These are phyloP conservation scores for Myotis planiceps DNA, from an alignment of 2,797 vertebrate genomes.

Conservation along the genomic window DNA sequence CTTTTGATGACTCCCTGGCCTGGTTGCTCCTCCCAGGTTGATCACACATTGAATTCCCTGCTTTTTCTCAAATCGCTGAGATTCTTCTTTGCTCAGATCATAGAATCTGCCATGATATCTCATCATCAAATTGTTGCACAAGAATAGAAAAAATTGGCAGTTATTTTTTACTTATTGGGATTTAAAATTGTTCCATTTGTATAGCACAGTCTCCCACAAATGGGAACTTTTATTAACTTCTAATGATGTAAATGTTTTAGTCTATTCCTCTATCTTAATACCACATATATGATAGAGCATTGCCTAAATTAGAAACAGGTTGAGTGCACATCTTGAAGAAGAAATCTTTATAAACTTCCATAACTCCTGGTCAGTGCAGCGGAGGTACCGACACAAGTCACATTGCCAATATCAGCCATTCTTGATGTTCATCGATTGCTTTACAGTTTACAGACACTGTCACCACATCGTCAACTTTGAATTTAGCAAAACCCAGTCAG, in stretches of 20 bases:
- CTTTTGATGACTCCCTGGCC: not conserved
- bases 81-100: not conserved
- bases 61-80: not conserved
- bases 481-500: not conserved
- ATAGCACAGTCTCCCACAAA: not conserved
- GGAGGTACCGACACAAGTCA: not conserved
- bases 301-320: not conserved
- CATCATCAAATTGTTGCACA: not conserved
- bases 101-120: not conserved
- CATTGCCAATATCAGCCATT: not conserved
- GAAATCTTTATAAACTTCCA: not conserved
- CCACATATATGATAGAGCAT: not conserved
- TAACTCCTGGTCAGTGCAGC: too few relatives aligned
- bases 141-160: not conserved
- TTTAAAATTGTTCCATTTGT: not conserved
- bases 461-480: not conserved
- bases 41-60: not conserved
- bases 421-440: not conserved
- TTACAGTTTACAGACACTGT: not conserved
- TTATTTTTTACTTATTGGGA: not conserved
- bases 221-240: not conserved
- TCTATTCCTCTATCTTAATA: not conserved
- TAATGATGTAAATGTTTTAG: not conserved
- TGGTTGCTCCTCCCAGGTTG: not conserved
- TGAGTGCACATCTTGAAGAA: not conserved